Evolutionary conservation across 2,797 vertebrate genomes (phyloP), one percentile per base, ranked within the genome.

Genomic region (Tragopan temminckii): DNA sequence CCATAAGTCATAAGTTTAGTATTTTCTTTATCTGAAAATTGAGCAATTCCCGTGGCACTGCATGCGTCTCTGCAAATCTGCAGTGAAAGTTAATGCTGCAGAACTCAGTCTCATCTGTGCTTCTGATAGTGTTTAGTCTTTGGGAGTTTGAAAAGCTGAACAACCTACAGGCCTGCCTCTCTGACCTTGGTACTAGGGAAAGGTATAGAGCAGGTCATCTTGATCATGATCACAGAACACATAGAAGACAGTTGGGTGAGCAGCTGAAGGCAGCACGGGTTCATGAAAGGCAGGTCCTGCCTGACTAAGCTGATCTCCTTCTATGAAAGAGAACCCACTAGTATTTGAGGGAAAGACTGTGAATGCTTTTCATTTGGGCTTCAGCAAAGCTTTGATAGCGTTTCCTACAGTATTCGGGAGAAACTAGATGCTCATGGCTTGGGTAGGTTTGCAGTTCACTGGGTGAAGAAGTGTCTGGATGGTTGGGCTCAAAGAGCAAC

Each of bases 1-100:
- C 68, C 14, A 21, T 76, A 78, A 85, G 11, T 8, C 0, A 59
- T 59, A 59, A 36, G 0, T 23, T 91, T 69, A 55, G 45, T 68
- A 83, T 46, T 80, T 90, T 68, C 80, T 84, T 40, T 79, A 25
- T 83, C 31, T 62, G 21, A 52, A 64, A 88, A 6, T 80, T 18
- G 38, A 62, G 24, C 7, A 11, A 5, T 82, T 76, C 7, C 35
- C 27, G 18, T 4, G 12, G 18, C 38, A 75, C 38, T 69, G 20
- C 25, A 15, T 63, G 20, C 0, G 0, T 74, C 57, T 82, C 53
- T 82, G 19, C n/a, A 91, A 85, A 77, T 82, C 64, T 48, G 42
- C 31, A 33, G 35, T 59, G 31, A 70, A 55, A 0, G 0, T 5
- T 74, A 25, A 24, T 53, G 23, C 46, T 57, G 4, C 36, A 77